phyloP scores from a whole-genome alignment of 2,888 invertebrate species.

The Sesamia inferens region DNA sequence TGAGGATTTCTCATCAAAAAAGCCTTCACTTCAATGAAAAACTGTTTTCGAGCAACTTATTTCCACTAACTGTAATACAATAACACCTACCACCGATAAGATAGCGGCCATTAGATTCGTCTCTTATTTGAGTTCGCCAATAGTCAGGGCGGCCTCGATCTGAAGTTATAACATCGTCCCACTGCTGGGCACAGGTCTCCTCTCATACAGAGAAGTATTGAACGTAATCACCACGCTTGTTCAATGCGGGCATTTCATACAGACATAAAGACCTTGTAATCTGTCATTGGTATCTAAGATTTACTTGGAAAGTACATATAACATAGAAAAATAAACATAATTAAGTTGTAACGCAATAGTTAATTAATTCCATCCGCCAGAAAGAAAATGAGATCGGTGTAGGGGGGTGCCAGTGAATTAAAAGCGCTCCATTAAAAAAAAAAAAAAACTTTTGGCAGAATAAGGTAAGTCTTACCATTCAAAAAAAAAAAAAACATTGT shows the following conservation, averaged over 20 bases:
- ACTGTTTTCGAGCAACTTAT: conserved; percentile 23
- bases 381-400: conserved; percentile 71
- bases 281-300: too few species aligned
- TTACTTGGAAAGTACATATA: too few species aligned
- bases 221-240: too few species aligned
- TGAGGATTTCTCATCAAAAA: too few species aligned
- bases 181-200: too few species aligned
- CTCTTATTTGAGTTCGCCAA: conserved; percentile 61
- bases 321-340: too few species aligned
- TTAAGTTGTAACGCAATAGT: conserved; percentile 44
- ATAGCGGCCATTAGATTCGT: conserved; percentile 52
- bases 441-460: too few species aligned
- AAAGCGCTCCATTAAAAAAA: background rate
- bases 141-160: conserved; percentile 56
- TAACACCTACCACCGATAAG: conserved; percentile 52
- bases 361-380: conserved; percentile 71
- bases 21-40: conserved; percentile 13
- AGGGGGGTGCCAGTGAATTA: conserved; percentile 59
- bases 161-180: conserved; percentile 62
- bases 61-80: conserved; percentile 54
- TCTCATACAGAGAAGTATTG: too few species aligned
- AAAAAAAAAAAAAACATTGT: too few species aligned
- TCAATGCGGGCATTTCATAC: too few species aligned
- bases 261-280: too few species aligned
- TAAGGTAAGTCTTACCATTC: background rate